phyloP scores from a whole-genome alignment of 2,797 vertebrate species.

The Pitangus sulphuratus region DNA sequence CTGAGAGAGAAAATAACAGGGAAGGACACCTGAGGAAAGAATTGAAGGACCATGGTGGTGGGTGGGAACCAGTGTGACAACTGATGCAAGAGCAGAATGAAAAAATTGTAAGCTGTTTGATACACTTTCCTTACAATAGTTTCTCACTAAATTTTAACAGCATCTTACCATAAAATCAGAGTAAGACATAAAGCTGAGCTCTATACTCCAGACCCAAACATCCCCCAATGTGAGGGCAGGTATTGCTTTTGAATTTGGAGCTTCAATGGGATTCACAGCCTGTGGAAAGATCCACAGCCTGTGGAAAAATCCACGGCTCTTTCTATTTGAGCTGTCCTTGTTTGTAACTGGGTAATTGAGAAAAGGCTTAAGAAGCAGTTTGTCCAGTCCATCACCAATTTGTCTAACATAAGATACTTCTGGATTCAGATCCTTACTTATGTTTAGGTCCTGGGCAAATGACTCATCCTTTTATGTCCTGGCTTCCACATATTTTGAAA shows the following conservation, averaged over 20 bases:
- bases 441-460: background rate
- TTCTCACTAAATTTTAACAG: background rate
- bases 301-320: background rate
- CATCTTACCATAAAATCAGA: background rate
- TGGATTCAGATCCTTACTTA: background rate
- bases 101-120: background rate
- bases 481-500: conserved; percentile 12
- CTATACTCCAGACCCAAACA: background rate
- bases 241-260: background rate
- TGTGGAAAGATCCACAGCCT: background rate
- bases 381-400: background rate
- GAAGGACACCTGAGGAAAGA: background rate
- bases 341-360: background rate
- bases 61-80: background rate
- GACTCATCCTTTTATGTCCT: background rate
- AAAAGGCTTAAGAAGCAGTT: background rate
- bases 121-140: background rate
- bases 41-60: background rate
- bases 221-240: background rate
- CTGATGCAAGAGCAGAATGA: background rate
- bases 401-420: background rate
- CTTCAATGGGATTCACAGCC: background rate
- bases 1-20: background rate
- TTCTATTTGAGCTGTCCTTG: background rate
- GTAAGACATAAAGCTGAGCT: background rate